Percentiles rank a stretch among this genome's conserved stretches.
Evolutionary conservation across 2,888 invertebrate species (phyloP).

Genomic region (Catocala nupta): DNA sequence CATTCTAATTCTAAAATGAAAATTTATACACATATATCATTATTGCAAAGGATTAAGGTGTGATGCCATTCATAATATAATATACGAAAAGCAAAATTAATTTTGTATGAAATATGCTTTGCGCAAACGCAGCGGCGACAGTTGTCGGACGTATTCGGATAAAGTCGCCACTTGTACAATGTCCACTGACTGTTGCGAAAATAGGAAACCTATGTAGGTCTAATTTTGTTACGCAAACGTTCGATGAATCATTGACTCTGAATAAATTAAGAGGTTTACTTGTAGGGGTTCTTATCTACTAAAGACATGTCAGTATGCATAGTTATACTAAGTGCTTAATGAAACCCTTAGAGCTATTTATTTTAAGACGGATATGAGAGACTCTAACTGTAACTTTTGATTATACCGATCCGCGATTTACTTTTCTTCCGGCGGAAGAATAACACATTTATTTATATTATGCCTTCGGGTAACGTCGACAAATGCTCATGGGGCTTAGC

Average conservation of each 20-base stretch:
- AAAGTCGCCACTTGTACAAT: conserved; percentile 48
- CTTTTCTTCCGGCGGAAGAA: no score
- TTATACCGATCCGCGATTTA: no score
- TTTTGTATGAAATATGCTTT: conserved; percentile 37
- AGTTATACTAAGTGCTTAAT: no score
- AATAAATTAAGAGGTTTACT: conserved; percentile 41
- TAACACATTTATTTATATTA: no score
- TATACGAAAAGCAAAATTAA: conserved; percentile 30
- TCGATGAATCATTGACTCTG: conserved; percentile 49
- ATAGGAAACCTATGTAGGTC: conserved; percentile 52
- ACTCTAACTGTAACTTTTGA: no score
- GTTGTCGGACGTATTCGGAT: conserved; percentile 47
- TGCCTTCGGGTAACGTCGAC: no score
- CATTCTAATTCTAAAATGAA: conserved; percentile 19
- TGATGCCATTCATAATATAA: conserved; percentile 14
- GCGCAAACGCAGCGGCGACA: conserved; percentile 39
- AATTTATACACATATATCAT: conserved; percentile 21
- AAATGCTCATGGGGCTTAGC: no score
- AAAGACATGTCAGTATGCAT: neutral
- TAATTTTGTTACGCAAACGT: conserved; percentile 45
- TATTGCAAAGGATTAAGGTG: conserved; percentile 28
- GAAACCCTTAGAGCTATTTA: no score
- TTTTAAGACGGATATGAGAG: no score
- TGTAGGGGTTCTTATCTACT: neutral
- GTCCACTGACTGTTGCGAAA: conserved; percentile 50